Evolutionary conservation across 2,113 vertebrate genomes (phyloP).

Genomic region (Ptychochromis oligacanthus): DNA sequence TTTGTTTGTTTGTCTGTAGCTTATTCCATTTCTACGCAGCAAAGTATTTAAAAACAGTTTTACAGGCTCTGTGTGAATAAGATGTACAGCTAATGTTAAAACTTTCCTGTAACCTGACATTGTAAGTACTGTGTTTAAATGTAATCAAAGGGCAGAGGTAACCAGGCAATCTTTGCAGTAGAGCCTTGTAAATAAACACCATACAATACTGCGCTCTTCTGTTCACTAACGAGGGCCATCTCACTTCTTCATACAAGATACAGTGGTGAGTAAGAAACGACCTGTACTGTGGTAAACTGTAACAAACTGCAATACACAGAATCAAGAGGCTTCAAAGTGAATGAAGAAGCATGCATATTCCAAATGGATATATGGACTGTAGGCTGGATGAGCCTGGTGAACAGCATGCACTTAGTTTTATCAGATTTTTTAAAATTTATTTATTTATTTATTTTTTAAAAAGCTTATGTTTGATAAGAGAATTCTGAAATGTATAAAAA

Average conservation of each 20-base stretch:
- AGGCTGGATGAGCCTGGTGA: neutral
- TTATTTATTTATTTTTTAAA: too few relatives aligned
- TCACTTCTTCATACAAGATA: neutral
- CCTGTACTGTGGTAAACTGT: neutral
- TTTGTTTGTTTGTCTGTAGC: too few relatives aligned
- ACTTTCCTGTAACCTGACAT: accelerated
- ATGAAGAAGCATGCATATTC: neutral
- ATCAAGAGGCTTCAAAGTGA: neutral
- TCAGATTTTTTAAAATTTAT: too few relatives aligned
- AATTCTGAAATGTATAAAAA: too few relatives aligned
- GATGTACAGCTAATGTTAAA: too few relatives aligned
- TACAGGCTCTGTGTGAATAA: neutral
- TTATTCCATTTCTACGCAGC: neutral
- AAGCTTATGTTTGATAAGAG: too few relatives aligned
- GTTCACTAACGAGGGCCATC: neutral
- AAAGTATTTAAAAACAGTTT: neutral
- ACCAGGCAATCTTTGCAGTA: neutral
- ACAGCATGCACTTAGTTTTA: neutral
- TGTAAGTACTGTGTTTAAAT: neutral
- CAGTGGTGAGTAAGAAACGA: neutral
- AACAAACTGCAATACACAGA: neutral
- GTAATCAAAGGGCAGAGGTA: neutral
- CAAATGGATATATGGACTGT: neutral
- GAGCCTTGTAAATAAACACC: neutral
- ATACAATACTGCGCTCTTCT: neutral